phyloP scores from a whole-genome alignment of 2,888 invertebrate species.

The Callinectes sapidus region DNA sequence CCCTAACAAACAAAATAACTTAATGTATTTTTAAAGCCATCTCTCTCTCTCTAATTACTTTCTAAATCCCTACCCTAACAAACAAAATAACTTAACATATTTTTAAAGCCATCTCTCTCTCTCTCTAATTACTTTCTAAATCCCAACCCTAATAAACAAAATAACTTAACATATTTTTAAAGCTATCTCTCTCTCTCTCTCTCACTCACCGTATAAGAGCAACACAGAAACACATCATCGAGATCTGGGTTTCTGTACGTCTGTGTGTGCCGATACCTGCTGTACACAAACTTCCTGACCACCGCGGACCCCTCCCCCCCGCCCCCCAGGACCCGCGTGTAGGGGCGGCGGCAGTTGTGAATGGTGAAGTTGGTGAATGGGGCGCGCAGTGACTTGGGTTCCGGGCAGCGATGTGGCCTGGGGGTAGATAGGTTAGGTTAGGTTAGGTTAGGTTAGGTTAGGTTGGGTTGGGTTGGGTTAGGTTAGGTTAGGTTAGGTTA shows the following conservation, averaged over 20 bases:
- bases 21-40: too few relatives aligned
- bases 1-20: neutral
- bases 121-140: too few relatives aligned
- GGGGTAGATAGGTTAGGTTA: too few relatives aligned
- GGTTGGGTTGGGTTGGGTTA: too few relatives aligned
- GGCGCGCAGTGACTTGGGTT: constrained; percentile 83
- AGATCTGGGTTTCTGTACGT: constrained; percentile 80
- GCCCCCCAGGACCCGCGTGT: constrained; percentile 26
- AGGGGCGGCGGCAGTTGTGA: constrained; percentile 79
- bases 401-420: constrained; percentile 95
- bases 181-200: neutral
- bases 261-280: constrained; percentile 86
- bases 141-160: too few relatives aligned
- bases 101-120: too few relatives aligned
- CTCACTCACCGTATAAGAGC: constrained; percentile 66
- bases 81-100: too few relatives aligned
- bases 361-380: constrained; percentile 85
- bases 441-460: too few relatives aligned
- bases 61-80: neutral
- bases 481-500: too few relatives aligned
- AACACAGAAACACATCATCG: constrained; percentile 67
- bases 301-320: constrained; percentile 80
- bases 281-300: constrained; percentile 89
- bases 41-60: too few relatives aligned
- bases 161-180: too few relatives aligned